phyloP scores from a whole-genome alignment of 2,113 vertebrate species.

The Zootoca vivipara region DNA sequence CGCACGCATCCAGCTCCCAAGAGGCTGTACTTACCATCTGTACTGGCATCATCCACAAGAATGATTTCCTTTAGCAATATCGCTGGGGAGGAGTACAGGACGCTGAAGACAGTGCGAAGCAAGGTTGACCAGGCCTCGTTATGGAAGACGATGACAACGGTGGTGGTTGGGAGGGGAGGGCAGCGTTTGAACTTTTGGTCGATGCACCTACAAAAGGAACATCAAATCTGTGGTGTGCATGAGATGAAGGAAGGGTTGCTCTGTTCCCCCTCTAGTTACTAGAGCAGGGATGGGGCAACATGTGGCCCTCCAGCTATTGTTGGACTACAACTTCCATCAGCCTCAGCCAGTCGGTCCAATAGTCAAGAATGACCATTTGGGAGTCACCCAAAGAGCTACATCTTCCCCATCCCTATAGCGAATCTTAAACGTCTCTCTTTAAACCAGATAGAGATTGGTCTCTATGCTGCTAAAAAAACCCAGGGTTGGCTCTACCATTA shows the following conservation, averaged over 20 bases:
- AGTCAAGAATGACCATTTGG: too few relatives aligned
- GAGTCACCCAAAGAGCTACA: too few relatives aligned
- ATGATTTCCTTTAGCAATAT: conserved; percentile 89
- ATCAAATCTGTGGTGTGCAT: background rate
- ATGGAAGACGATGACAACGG: conserved; percentile 91
- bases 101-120: conserved; percentile 90
- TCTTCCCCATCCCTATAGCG: too few relatives aligned
- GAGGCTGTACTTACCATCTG: conserved; percentile 79
- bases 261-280: background rate
- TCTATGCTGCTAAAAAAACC: background rate
- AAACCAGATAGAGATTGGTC: background rate
- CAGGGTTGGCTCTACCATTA: too few relatives aligned
- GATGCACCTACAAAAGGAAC: conserved; percentile 80
- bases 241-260: background rate
- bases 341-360: too few relatives aligned
- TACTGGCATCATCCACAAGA: conserved; percentile 93
- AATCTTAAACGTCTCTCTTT: too few relatives aligned
- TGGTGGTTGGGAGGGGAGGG: conserved; percentile 88
- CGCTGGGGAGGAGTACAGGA: conserved; percentile 88
- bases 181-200: conserved; percentile 89
- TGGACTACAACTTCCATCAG: too few relatives aligned
- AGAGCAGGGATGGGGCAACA: too few relatives aligned
- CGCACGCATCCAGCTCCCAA: rapidly evolving
- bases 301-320: too few relatives aligned
- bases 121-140: conserved; percentile 94